A percentile compares a stretch with the other conserved stretches of the same genome.
These are phyloP conservation scores for Pelmatolapia mariae DNA, from an alignment of 2,113 vertebrate species.

Conservation along the genomic window DNA sequence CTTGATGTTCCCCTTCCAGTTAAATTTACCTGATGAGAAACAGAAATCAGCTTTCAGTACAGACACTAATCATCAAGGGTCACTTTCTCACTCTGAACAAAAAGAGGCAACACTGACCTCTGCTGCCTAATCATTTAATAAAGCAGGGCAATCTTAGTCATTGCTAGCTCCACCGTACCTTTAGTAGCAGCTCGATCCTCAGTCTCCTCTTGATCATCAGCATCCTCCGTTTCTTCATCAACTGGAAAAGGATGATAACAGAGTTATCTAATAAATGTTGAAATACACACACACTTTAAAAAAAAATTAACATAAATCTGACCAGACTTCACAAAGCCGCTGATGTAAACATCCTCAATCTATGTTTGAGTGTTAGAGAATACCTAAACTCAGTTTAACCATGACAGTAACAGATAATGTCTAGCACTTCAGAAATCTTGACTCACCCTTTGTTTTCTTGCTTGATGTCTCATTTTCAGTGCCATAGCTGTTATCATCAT, in stretches of 20 bases:
- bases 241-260: neutral
- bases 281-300: neutral
- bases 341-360: neutral
- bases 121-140: conserved; percentile 14
- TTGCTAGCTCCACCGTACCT: conserved; percentile 28
- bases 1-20: conserved; percentile 95
- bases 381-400: neutral
- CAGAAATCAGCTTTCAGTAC: neutral
- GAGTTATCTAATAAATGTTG: neutral
- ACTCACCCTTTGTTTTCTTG: conserved; percentile 62
- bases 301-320: neutral
- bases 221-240: neutral
- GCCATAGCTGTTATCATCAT: neutral
- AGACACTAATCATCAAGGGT: neutral
- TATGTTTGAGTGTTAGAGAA: neutral
- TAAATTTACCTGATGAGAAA: conserved; percentile 83
- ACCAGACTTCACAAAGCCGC: neutral
- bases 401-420: neutral
- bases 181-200: conserved; percentile 33
- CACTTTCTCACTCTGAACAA: neutral
- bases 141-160: neutral
- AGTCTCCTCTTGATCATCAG: conserved; percentile 12
- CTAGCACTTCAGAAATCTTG: neutral
- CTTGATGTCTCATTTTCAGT: neutral
- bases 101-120: conserved; percentile 29